Conservation (phyloP, 1,140 invertebrate genomes). For the Ips typographus region DNA sequence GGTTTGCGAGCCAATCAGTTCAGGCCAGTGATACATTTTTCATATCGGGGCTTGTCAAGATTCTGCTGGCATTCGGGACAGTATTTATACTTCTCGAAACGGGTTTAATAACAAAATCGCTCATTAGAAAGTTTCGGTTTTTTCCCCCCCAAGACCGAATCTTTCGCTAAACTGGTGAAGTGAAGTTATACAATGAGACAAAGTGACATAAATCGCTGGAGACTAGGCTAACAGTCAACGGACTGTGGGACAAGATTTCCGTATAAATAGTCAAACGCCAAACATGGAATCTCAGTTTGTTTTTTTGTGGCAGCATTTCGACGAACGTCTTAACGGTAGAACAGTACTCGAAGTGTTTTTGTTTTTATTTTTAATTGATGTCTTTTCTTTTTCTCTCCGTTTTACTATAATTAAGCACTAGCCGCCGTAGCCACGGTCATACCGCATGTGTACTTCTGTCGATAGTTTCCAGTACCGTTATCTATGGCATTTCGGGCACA, state of each 20-base stretch:
- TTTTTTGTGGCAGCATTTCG: not conserved
- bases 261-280: constrained; percentile 12
- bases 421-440: not conserved
- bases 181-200: not conserved
- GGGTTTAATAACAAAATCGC: constrained; percentile 17
- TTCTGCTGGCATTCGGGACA: constrained; percentile 32
- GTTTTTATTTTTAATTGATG: not conserved
- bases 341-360: not conserved
- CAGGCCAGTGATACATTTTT: constrained; percentile 39
- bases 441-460: not conserved
- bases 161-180: too few species aligned
- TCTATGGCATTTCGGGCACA: not conserved
- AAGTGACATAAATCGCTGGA: constrained; percentile 13
- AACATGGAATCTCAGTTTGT: constrained; percentile 14
- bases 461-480: not conserved
- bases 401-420: not conserved
- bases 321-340: constrained; percentile 8
- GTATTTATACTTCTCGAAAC: constrained; percentile 29
- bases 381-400: not conserved
- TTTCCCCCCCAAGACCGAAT: too few species aligned
- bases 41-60: constrained; percentile 40
- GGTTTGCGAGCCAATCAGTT: constrained; percentile 39
- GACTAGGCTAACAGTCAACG: constrained; percentile 17
- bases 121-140: too few species aligned
- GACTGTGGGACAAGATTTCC: constrained; percentile 13